A percentile compares a stretch with the other conserved stretches of the same genome.
These are phyloP conservation scores for Gymnobelideus leadbeateri DNA, from an alignment of 2,113 vertebrate species.

Conservation along the genomic window DNA sequence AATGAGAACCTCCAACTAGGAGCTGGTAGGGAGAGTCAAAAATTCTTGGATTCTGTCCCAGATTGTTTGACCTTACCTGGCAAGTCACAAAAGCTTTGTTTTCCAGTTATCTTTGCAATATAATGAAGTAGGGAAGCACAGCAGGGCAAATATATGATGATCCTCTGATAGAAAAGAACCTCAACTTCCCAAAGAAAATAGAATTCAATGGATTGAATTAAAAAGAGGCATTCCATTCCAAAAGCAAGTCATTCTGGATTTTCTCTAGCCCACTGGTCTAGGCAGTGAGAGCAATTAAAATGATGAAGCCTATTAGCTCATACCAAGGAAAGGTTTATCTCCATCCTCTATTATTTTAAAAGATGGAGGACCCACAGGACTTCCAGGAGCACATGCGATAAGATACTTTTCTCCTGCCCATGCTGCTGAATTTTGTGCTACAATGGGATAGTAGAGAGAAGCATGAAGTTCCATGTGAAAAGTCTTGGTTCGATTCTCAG, in stretches of 20 bases:
- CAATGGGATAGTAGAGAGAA: neutral
- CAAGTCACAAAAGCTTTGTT: conserved; percentile 22
- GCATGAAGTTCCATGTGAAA: neutral
- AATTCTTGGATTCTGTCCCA: conserved; percentile 54
- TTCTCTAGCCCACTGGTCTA: neutral
- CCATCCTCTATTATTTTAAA: conserved; percentile 27
- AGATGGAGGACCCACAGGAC: neutral
- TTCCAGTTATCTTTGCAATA: conserved; percentile 15
- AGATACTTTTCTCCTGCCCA: conserved; percentile 24
- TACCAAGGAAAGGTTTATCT: conserved; percentile 12
- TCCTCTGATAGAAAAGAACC: conserved; percentile 2
- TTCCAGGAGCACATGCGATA: neutral
- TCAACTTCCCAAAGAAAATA: conserved; percentile 30
- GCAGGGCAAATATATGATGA: neutral
- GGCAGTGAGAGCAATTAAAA: conserved; percentile 42
- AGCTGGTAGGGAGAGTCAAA: conserved; percentile 17
- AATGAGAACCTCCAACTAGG: conserved; percentile 28
- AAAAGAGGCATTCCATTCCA: neutral
- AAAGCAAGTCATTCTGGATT: conserved; percentile 37
- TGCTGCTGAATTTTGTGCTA: neutral
- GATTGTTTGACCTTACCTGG: conserved; percentile 1
- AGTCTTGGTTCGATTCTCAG: neutral
- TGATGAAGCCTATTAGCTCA: conserved; percentile 6
- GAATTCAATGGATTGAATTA: conserved; percentile 27
- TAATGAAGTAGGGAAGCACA: conserved; percentile 9